Evolutionary conservation across 2,113 vertebrate species (phyloP).

Genomic region (Myotis davidii): DNA sequence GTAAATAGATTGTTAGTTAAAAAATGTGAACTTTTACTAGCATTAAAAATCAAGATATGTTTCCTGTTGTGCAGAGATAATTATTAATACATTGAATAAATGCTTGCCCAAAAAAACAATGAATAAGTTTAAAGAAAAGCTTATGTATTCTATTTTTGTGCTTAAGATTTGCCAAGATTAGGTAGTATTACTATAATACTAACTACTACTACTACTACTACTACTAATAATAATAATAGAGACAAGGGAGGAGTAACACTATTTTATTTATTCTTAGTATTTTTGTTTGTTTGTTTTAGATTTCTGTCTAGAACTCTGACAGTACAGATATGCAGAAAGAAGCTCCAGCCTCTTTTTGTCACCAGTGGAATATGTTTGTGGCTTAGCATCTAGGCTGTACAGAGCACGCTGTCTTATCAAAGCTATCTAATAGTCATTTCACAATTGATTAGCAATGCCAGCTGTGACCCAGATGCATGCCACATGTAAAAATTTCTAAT

Average conservation of each 20-base stretch:
- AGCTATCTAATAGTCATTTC: slow-evolving; percentile 32
- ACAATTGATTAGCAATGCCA: not conserved
- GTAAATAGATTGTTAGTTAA: not conserved
- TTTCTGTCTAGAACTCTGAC: not conserved
- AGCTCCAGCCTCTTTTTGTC: not conserved
- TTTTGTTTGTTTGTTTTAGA: not conserved
- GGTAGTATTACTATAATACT: not conserved
- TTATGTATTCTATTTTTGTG: not conserved
- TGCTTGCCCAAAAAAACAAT: not conserved
- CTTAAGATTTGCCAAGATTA: not conserved
- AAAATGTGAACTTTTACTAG: slow-evolving; percentile 18
- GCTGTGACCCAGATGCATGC: not conserved
- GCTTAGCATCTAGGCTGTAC: not conserved
- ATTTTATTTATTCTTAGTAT: slow-evolving; percentile 20
- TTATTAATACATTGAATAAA: slow-evolving; percentile 26
- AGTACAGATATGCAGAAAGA: not conserved
- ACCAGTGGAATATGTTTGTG: not conserved
- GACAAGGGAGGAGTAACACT: not conserved
- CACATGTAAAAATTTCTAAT: not conserved
- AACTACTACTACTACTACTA: not conserved
- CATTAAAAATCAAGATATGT: slow-evolving; percentile 21
- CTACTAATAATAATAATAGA: not conserved
- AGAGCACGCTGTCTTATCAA: slow-evolving; percentile 41
- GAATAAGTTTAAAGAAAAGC: slow-evolving; percentile 31
- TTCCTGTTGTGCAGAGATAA: slow-evolving; percentile 2